Conservation (phyloP, 2,888 invertebrate genomes). For the Sabatieria punctata region DNA sequence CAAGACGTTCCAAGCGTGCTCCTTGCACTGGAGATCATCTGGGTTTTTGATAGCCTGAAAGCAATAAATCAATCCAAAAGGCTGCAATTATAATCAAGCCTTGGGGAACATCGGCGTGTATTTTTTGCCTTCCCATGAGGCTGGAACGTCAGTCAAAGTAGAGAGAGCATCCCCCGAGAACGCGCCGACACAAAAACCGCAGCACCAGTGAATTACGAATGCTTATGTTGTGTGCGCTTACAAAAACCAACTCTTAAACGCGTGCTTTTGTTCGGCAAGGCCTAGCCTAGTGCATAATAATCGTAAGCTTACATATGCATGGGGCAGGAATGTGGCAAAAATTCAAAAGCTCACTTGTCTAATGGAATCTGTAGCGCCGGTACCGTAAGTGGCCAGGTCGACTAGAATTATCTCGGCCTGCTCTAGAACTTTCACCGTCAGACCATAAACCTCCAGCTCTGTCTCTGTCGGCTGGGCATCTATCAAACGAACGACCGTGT, state of each 20-base stretch:
- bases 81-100: too few relatives aligned
- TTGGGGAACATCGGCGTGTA: too few relatives aligned
- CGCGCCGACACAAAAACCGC: too few relatives aligned
- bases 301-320: too few relatives aligned
- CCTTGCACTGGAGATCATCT: slow-evolving; percentile 55
- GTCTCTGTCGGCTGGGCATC: slow-evolving; percentile 69
- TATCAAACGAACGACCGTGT: slow-evolving; percentile 23
- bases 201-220: too few relatives aligned
- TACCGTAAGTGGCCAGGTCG: slow-evolving; percentile 71
- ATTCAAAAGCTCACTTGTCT: slow-evolving; percentile 42
- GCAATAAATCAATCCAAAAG: slow-evolving; percentile 13
- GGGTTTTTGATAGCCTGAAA: slow-evolving; percentile 62
- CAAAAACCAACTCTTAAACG: too few relatives aligned
- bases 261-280: too few relatives aligned
- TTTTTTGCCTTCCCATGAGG: too few relatives aligned
- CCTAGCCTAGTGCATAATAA: too few relatives aligned
- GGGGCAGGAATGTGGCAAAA: not conserved
- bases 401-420: slow-evolving; percentile 60
- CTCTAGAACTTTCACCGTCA: slow-evolving; percentile 61
- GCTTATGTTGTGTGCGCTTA: too few relatives aligned
- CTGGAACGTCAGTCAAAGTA: too few relatives aligned
- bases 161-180: too few relatives aligned
- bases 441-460: slow-evolving; percentile 60
- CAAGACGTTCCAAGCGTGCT: slow-evolving; percentile 68
- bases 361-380: slow-evolving; percentile 64